Conservation (phyloP, 2,113 vertebrate genomes). For the Vidua macroura region DNA sequence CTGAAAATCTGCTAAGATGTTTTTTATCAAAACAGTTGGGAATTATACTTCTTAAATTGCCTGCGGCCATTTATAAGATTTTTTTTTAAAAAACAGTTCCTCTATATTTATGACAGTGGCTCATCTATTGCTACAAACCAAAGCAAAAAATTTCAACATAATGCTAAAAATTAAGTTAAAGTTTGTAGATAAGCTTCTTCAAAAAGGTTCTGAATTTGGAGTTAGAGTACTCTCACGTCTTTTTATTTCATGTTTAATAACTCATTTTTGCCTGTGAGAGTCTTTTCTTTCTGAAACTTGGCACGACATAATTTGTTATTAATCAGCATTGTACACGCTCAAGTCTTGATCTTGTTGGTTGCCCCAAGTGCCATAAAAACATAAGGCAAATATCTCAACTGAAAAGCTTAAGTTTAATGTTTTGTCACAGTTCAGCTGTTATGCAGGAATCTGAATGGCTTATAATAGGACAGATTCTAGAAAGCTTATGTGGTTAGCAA, state of each 20-base stretch:
- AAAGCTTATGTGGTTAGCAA: not conserved
- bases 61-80: not conserved
- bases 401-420: not conserved
- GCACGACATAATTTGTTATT: not conserved
- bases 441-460: not conserved
- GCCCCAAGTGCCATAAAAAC: not conserved
- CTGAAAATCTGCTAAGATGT: not conserved
- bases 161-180: not conserved
- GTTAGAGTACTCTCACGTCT: not conserved
- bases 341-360: not conserved
- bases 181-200: not conserved
- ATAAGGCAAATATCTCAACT: not conserved
- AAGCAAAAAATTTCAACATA: not conserved
- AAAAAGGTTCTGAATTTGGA: not conserved
- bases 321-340: not conserved
- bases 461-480: not conserved
- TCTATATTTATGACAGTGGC: not conserved
- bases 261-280: not conserved
- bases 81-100: not conserved
- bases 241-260: not conserved
- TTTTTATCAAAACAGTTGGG: not conserved
- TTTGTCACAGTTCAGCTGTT: not conserved
- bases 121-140: not conserved
- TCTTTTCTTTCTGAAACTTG: not conserved
- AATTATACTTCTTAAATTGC: not conserved